phyloP scores from a whole-genome alignment of 2,113 vertebrate genomes.

The Sorex araneus region DNA sequence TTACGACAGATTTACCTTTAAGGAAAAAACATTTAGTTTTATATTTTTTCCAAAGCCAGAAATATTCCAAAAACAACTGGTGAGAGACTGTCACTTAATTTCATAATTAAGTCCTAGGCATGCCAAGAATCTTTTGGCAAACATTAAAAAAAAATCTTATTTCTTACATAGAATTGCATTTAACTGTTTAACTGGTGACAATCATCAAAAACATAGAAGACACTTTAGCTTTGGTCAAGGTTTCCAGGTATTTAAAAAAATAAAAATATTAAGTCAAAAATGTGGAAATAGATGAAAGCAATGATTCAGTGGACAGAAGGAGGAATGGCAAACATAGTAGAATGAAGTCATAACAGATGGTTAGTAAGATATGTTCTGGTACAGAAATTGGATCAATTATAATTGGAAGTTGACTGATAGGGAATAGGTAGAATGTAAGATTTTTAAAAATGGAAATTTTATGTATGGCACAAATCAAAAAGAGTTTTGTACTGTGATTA shows the following conservation, averaged over 20 bases:
- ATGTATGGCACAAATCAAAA: neutral
- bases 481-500: neutral
- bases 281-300: neutral
- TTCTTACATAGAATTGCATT: neutral
- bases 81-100: neutral
- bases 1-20: neutral
- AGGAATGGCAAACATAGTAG: neutral
- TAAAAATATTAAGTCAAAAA: neutral
- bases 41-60: conserved; percentile 17
- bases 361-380: conserved; percentile 15
- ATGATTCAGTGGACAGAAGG: conserved; percentile 3
- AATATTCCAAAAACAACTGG: conserved; percentile 1
- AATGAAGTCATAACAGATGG: conserved; percentile 16
- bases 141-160: neutral
- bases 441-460: neutral
- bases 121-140: neutral
- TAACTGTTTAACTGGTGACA: neutral
- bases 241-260: neutral
- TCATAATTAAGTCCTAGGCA: neutral
- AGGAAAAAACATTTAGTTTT: neutral
- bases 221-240: neutral
- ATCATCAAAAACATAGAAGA: neutral
- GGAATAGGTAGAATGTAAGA: neutral
- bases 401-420: conserved; percentile 31
- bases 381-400: neutral